Base-by-base conservation (phyloP, 2,888 invertebrate genomes). In the Hofmannophila pseudospretella region DNA sequence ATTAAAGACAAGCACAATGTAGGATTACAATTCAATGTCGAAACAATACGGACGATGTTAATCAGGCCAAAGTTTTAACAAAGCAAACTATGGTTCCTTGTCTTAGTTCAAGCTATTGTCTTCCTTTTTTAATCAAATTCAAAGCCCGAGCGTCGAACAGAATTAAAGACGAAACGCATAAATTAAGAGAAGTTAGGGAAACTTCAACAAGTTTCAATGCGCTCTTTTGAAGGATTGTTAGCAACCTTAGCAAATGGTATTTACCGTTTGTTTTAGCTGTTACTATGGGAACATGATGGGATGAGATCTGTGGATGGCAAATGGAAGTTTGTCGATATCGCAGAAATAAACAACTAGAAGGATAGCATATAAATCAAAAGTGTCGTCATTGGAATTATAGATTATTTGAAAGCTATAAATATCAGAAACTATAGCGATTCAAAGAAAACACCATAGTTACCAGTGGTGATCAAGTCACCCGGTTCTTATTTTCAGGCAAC, bases 161-260 rank as follows among this genome's bases (percentile, higher is more conserved):
- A 80, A 77, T 80, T 77, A 76, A 76, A 76, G 66, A 62, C 62
- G 67, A 62, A 67, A 67, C 73, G 80, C 75, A 79, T 82, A 80
- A 82, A 81, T 81, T 81, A 79, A 68, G 62, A 59, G 50, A 59
- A 72, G 67, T 69, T 67, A 67, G 63, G 54, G 60, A 67, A 80
- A 80, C 70, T 80, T 74, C 65, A 58, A 55, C 61, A 67, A 68
- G 65, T 70, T 73, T 66, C 54, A 63, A 69, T 73, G 66, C 58
- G 57, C 53, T 66, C 64, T 71, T 74, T 75, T 71, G 29, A 29
- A 29, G 29, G 29, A 16, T 29, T 29, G 29, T 29, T 29, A 27
- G 23, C 7, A 47, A 47, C 47, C 38, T 33, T 45, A 38, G 32
- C 46, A 49, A 49, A 38, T 45, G 44, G 41, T 42, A 32, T 27